Conservation (phyloP, 2,888 invertebrate species). For the Epinotia brunnichana region DNA sequence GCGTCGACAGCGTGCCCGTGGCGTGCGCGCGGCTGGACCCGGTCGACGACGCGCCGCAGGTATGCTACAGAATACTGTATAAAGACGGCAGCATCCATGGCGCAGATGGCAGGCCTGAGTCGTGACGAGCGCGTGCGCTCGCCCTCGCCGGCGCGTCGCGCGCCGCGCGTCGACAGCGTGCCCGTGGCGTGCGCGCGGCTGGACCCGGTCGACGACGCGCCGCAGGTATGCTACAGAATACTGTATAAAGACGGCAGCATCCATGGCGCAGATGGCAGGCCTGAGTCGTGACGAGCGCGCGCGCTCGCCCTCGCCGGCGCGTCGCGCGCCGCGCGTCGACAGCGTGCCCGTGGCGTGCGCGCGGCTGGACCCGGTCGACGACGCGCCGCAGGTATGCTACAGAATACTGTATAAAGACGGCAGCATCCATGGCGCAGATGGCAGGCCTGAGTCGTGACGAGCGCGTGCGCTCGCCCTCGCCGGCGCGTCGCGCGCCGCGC, state of each 20-base stretch:
- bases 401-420: slow-evolving; percentile 68
- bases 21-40: slow-evolving; percentile 54
- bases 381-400: slow-evolving; percentile 55
- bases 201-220: slow-evolving; percentile 48
- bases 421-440: slow-evolving; percentile 55
- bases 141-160: slow-evolving; percentile 44
- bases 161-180: slow-evolving; percentile 43
- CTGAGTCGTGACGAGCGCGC: slow-evolving; percentile 36
- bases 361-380: slow-evolving; percentile 49
- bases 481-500: slow-evolving; percentile 45
- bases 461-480: slow-evolving; percentile 44
- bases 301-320: slow-evolving; percentile 46
- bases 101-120: slow-evolving; percentile 51
- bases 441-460: slow-evolving; percentile 47
- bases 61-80: slow-evolving; percentile 61
- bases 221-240: slow-evolving; percentile 52
- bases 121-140: slow-evolving; percentile 43
- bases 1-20: slow-evolving; percentile 47
- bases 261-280: slow-evolving; percentile 53
- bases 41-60: slow-evolving; percentile 53
- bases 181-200: slow-evolving; percentile 56
- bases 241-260: slow-evolving; percentile 64
- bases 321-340: slow-evolving; percentile 41
- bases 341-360: slow-evolving; percentile 54
- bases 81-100: slow-evolving; percentile 61